phyloP scores from a whole-genome alignment of 92 coral and sea anemone genomes.

The Porites lobata region DNA sequence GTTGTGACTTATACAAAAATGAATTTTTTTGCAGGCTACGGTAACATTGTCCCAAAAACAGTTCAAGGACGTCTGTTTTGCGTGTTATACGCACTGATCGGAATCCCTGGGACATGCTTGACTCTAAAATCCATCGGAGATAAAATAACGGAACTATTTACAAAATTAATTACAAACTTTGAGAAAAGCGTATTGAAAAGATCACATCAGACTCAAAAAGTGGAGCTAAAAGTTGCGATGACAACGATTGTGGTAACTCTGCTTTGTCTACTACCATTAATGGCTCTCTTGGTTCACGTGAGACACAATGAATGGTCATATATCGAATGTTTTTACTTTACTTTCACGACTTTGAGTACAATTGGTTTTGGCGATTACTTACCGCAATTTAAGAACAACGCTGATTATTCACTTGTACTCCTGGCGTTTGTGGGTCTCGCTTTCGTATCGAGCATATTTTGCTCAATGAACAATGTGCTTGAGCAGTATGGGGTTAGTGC shows the following conservation, averaged over 20 bases:
- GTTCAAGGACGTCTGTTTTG: too few relatives aligned
- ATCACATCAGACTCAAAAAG: conserved; percentile 32
- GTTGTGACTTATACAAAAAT: too few relatives aligned
- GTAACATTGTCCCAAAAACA: too few relatives aligned
- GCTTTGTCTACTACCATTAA: conserved; percentile 55
- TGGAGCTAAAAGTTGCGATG: conserved; percentile 71
- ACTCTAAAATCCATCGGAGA: too few relatives aligned
- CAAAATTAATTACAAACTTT: conserved; percentile 43
- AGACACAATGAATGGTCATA: conserved; percentile 69
- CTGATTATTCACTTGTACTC: conserved; percentile 61
- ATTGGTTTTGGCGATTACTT: conserved; percentile 89
- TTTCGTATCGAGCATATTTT: conserved; percentile 85
- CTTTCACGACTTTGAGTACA: conserved; percentile 81
- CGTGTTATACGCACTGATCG: too few relatives aligned
- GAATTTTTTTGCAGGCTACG: too few relatives aligned
- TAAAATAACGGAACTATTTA: conserved; percentile 55
- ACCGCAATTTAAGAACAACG: conserved; percentile 58
- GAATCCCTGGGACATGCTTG: too few relatives aligned
- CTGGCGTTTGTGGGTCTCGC: conserved; percentile 80
- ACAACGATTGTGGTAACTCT: conserved; percentile 52
- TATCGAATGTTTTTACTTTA: conserved; percentile 79
- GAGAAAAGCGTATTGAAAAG: conserved; percentile 62
- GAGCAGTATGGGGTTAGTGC: conserved; percentile 83
- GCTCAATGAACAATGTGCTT: conserved; percentile 75
- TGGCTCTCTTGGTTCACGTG: conserved; percentile 16